Evolutionary conservation across 2,888 invertebrate genomes (phyloP).

Genomic region (Megamerina dolium): DNA sequence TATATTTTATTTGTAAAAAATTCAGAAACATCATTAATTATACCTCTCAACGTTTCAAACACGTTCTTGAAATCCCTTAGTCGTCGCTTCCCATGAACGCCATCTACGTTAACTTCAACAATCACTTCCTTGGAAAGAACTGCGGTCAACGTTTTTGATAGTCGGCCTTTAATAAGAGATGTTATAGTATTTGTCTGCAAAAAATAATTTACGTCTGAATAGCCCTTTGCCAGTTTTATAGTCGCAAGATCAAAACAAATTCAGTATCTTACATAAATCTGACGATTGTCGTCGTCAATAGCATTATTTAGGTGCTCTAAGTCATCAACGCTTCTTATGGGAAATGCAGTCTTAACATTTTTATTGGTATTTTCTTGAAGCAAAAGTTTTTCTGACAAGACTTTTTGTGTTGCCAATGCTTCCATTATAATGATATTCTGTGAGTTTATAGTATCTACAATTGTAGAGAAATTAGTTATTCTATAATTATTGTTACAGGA

Average conservation of each 20-base stretch:
- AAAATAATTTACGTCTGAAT: too few species aligned
- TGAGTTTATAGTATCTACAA: too few species aligned
- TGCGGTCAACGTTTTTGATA: slow-evolving; percentile 12
- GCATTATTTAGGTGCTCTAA: slow-evolving; percentile 5
- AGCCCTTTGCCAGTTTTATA: too few species aligned
- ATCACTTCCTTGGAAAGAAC: slow-evolving; percentile 7
- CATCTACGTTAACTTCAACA: slow-evolving; percentile 11
- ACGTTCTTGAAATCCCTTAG: slow-evolving; percentile 8
- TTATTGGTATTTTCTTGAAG: slow-evolving; percentile 6
- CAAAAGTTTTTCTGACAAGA: slow-evolving; percentile 10
- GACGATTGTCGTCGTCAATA: slow-evolving; percentile 7
- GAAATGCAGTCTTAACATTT: slow-evolving; percentile 3
- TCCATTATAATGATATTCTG: too few species aligned
- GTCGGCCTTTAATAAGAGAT: slow-evolving; percentile 6
- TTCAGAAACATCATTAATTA: background rate
- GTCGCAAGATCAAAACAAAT: too few species aligned
- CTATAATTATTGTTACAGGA: too few species aligned
- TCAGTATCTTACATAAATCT: slow-evolving; percentile 10
- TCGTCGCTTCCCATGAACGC: slow-evolving; percentile 9
- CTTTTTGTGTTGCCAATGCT: slow-evolving; percentile 7
- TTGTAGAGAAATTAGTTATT: too few species aligned
- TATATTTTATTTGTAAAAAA: background rate
- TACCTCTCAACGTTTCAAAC: slow-evolving; percentile 3
- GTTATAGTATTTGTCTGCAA: slow-evolving; percentile 5
- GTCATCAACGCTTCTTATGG: slow-evolving; percentile 4